Base-by-base conservation (phyloP, 2,888 invertebrate species). In the Camptogramma bilineatum region DNA sequence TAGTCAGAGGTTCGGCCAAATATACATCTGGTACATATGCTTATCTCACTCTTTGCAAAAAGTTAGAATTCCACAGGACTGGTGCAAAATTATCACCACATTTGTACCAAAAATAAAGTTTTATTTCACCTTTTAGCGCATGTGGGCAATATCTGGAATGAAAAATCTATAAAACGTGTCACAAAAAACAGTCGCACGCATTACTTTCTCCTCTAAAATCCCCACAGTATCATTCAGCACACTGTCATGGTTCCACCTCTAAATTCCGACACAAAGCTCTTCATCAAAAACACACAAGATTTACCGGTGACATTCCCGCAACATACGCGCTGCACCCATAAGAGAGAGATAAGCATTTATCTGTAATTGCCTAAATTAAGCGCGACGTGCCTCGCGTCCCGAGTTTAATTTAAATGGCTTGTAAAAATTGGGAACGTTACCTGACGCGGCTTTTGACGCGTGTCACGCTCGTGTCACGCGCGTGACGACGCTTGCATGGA, bases 351-450 rank as follows among this genome's bases (percentile, higher is more conserved):
- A 87, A 86, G 83, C 84, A 74, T 82, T 85, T 81, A 72, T 72
- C 82, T 81, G 77, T 82, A 89, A 89, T 88, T 88, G 86, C 79
- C 83, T 84, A 85, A 88, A 89, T 89, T 87, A 89, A 84, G 84
- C 79, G 78, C 66, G 70, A 66, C 70, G 72, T 72, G 73, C 77
- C 73, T 70, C 67, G 54, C 64, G 73, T 54, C 71, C 62, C 60
- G 88, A 90, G 88, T 90, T 88, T 90, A 88, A 91, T 90, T 90
- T 89, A 89, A 89, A 90, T 86, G 88, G 77, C 76, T 87, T 87
- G 66, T 87, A 89, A 91, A 91, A 90, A 88, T 85, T 86, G 86
- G 76, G 73, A 81, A 82, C 84, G 82, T 76, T 88, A 91, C 90
- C 89, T 89, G 88, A 82, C 78, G 74, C 73, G 74, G 70, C 74